Percentiles rank a stretch among this genome's conserved stretches.
These are phyloP conservation scores for Caenorhabditis drosophilae DNA, from an alignment of 2,888 invertebrate genomes.

Conservation along the genomic window DNA sequence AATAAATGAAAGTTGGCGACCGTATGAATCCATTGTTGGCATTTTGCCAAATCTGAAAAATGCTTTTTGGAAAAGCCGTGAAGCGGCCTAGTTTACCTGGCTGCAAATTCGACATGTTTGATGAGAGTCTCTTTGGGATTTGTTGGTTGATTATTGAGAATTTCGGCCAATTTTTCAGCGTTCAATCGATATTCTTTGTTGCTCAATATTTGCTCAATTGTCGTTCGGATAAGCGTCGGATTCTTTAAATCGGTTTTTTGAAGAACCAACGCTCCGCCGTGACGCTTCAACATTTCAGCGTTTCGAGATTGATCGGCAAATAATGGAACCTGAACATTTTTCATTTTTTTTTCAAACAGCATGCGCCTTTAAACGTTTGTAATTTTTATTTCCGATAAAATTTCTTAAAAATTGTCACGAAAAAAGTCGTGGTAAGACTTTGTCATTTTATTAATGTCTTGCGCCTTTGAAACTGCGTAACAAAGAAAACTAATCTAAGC, in stretches of 20 bases:
- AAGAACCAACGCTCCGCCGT: conserved; percentile 32
- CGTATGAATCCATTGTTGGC: conserved; percentile 15
- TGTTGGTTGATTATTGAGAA: conserved; percentile 41
- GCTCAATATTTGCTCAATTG: conserved; percentile 1
- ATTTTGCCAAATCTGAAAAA: conserved; percentile 25
- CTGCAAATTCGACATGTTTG: conserved; percentile 26
- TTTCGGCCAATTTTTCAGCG: conserved; percentile 31
- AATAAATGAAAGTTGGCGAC: conserved; percentile 7
- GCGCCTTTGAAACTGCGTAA: no score
- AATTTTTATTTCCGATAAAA: no score
- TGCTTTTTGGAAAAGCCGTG: no score
- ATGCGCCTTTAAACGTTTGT: no score
- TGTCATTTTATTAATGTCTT: no score
- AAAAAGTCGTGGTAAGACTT: no score
- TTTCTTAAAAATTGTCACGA: no score
- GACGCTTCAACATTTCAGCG: conserved; percentile 32
- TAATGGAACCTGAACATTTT: no score
- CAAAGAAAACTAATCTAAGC: no score
- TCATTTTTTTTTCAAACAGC: no score
- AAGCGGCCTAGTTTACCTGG: no score
- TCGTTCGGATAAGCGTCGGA: conserved; percentile 2
- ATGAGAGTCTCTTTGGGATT: conserved; percentile 40
- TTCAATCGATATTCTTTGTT: conserved; percentile 17
- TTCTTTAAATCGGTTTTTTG: conserved; percentile 36
- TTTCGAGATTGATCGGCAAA: conserved; percentile 29